Evolutionary conservation across 2,888 invertebrate genomes (phyloP).

Genomic region (Orgyia antiqua): DNA sequence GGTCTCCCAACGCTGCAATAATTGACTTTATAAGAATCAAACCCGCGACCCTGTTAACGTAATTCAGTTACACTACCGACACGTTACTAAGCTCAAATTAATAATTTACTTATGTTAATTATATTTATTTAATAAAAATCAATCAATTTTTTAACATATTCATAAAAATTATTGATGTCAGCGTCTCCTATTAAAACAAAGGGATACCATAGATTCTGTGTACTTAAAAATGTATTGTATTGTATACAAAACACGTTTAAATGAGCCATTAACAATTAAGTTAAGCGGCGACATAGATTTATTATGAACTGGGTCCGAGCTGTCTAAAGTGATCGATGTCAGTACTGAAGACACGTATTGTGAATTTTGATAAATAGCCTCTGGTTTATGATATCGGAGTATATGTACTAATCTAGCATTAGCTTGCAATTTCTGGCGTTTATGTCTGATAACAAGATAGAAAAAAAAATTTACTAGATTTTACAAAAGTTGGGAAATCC

Average conservation of each 20-base stretch:
- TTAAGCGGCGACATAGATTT: constrained; percentile 43
- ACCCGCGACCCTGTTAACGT: too few species aligned
- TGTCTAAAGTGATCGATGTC: constrained; percentile 50
- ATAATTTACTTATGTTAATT: too few species aligned
- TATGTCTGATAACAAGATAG: background rate
- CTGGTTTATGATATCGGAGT: constrained; percentile 9
- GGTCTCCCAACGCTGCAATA: too few species aligned
- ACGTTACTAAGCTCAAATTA: too few species aligned
- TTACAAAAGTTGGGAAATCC: too few species aligned
- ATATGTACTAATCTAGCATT: background rate
- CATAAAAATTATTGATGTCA: background rate
- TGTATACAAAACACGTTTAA: constrained; percentile 19
- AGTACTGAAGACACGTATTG: constrained; percentile 22
- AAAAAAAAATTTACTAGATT: too few species aligned
- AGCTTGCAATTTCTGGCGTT: background rate
- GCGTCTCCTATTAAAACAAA: constrained; percentile 8
- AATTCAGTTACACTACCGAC: too few species aligned
- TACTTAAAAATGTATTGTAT: constrained; percentile 9
- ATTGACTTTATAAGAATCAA: too few species aligned
- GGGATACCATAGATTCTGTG: too few species aligned
- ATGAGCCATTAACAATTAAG: constrained; percentile 42
- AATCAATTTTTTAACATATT: too few species aligned
- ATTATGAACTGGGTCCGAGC: constrained; percentile 45
- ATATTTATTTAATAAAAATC: too few species aligned
- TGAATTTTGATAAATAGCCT: constrained; percentile 33